Percentiles rank a stretch among this genome's conserved stretches.
Conservation (phyloP, 2,113 vertebrate genomes). For the Vidua chalybeata region DNA sequence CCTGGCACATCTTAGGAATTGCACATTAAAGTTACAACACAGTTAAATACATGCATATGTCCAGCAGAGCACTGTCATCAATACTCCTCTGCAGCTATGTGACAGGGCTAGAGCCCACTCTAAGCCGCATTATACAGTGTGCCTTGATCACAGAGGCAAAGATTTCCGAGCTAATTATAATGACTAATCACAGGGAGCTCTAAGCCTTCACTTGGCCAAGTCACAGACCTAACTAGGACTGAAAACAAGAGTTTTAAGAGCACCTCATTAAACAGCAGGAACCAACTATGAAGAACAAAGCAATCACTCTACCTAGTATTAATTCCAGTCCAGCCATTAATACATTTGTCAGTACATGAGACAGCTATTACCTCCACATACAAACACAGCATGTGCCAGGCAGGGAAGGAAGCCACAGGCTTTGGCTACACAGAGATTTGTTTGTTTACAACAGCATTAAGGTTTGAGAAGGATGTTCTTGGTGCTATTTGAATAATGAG, state of each 20-base stretch:
- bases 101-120: neutral
- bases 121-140: constrained; percentile 46
- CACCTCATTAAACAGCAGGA: constrained; percentile 52
- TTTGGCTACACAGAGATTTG: constrained; percentile 6
- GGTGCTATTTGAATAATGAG: neutral
- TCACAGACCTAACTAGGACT: constrained; percentile 50
- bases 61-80: neutral
- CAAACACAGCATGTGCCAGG: constrained; percentile 51
- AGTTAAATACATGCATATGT: neutral
- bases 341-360: constrained; percentile 45
- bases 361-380: constrained; percentile 45
- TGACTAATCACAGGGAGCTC: constrained; percentile 64
- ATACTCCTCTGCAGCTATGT: neutral
- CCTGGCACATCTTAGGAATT: neutral
- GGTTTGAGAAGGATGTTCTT: constrained; percentile 33
- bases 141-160: constrained; percentile 59
- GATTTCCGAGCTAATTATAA: constrained; percentile 70
- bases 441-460: constrained; percentile 35
- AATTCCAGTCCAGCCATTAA: constrained; percentile 55
- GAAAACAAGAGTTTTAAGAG: constrained; percentile 64
- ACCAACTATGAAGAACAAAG: constrained; percentile 58
- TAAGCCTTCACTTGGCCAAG: constrained; percentile 51
- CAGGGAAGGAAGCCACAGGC: constrained; percentile 52
- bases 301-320: constrained; percentile 46
- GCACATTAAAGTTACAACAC: neutral